Evolutionary conservation across 1,140 invertebrate genomes (phyloP).

Genomic region (Drosophila albomicans): DNA sequence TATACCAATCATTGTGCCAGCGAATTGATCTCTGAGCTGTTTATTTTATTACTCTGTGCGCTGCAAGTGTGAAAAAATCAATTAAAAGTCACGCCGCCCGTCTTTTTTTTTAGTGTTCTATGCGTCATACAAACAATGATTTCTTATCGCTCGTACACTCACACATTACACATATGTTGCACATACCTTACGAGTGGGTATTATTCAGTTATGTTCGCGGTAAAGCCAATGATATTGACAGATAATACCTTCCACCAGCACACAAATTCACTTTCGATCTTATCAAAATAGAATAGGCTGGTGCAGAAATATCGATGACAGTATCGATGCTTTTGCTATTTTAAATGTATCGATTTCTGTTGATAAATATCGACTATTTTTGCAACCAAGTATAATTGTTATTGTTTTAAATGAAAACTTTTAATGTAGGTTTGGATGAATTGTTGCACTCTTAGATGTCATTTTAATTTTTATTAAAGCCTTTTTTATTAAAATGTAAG

Average conservation of each 20-base stretch:
- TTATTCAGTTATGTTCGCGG: neutral
- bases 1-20: constrained; percentile 68
- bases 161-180: neutral
- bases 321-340: no score
- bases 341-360: neutral
- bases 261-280: constrained; percentile 13
- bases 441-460: no score
- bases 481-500: no score
- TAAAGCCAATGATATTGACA: neutral
- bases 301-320: no score
- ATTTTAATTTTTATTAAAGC: no score
- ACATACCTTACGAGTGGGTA: constrained; percentile 4
- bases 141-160: constrained; percentile 52
- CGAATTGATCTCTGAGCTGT: neutral
- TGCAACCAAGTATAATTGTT: no score
- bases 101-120: constrained; percentile 20
- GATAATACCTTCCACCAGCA: neutral
- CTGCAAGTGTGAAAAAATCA: constrained; percentile 67
- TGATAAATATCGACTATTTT: no score
- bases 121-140: constrained; percentile 59
- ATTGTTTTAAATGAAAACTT: no score
- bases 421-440: no score
- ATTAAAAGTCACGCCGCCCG: constrained; percentile 51
- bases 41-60: neutral
- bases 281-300: constrained; percentile 8